phyloP scores from a whole-genome alignment of 2,797 vertebrate genomes.

The Anguilla obscura region DNA sequence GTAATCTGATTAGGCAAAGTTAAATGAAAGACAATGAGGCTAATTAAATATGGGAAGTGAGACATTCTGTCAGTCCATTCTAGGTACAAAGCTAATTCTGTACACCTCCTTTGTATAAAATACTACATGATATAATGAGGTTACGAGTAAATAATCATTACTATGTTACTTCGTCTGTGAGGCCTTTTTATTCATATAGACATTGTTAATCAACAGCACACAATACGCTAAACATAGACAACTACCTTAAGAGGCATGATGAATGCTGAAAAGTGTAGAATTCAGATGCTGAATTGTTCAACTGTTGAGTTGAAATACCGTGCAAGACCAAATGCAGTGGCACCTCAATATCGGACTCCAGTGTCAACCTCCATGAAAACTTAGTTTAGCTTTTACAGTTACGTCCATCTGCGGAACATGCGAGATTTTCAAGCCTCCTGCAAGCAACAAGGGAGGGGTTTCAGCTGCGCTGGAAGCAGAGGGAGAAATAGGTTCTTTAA shows the following conservation, averaged over 20 bases:
- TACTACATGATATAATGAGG: neutral
- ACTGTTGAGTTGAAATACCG: neutral
- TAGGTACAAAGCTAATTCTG: neutral
- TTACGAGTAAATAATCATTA: neutral
- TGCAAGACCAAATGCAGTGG: neutral
- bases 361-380: neutral
- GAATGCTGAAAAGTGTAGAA: neutral
- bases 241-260: neutral
- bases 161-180: neutral
- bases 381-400: neutral
- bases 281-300: neutral
- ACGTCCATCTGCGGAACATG: neutral
- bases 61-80: neutral
- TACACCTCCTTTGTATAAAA: neutral
- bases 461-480: neutral
- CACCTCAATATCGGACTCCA: neutral
- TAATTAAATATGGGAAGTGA: neutral
- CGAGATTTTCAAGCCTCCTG: neutral
- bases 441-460: neutral
- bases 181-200: neutral
- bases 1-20: conserved; percentile 34
- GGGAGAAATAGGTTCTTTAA: neutral
- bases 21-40: conserved; percentile 22
- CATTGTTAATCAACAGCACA: neutral
- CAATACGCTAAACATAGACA: neutral